Evolutionary conservation across 2,113 vertebrate genomes (phyloP).

Genomic region (Pseudorhombus dupliciocellatus): DNA sequence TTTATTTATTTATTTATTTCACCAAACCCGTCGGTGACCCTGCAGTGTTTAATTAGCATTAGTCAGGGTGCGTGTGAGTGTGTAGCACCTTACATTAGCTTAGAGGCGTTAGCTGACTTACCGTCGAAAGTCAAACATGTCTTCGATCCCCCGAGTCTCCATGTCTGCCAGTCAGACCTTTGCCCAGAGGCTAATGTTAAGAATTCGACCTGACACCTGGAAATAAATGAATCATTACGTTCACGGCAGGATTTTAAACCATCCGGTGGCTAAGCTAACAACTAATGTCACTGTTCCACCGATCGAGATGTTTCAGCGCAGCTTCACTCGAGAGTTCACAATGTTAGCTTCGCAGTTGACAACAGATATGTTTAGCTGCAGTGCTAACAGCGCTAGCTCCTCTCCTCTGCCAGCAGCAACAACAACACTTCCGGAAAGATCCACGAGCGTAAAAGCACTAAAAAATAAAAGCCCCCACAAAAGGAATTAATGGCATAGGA

Average conservation of each 20-base stretch:
- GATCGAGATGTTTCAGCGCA: not conserved
- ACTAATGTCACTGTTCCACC: not conserved
- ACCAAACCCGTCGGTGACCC: too few species aligned
- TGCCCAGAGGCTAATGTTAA: conserved; percentile 62
- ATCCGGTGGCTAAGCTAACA: not conserved
- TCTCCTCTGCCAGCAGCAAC: not conserved
- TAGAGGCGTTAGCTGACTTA: conserved; percentile 61
- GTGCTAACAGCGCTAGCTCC: conserved; percentile 17
- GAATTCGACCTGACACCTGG: conserved; percentile 47
- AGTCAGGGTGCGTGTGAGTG: not conserved
- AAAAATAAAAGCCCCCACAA: conserved; percentile 19
- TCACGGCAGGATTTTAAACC: conserved; percentile 23
- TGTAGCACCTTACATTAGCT: not conserved
- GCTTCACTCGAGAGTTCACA: conserved; percentile 1
- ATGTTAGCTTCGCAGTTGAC: conserved; percentile 46
- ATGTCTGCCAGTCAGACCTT: conserved; percentile 68
- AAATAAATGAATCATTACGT: conserved; percentile 68
- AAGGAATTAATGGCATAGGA: not conserved
- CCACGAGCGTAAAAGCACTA: not conserved
- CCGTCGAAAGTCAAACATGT: conserved; percentile 86
- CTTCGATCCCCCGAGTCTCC: conserved; percentile 81
- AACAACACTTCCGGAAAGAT: conserved; percentile 31
- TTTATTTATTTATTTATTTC: not conserved
- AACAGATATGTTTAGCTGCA: not conserved
- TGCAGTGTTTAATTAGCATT: conserved; percentile 3